Percentiles rank a stretch among this genome's conserved stretches.
These are phyloP conservation scores for Ophion ellenae DNA, from an alignment of 2,888 invertebrate species.

Conservation along the genomic window DNA sequence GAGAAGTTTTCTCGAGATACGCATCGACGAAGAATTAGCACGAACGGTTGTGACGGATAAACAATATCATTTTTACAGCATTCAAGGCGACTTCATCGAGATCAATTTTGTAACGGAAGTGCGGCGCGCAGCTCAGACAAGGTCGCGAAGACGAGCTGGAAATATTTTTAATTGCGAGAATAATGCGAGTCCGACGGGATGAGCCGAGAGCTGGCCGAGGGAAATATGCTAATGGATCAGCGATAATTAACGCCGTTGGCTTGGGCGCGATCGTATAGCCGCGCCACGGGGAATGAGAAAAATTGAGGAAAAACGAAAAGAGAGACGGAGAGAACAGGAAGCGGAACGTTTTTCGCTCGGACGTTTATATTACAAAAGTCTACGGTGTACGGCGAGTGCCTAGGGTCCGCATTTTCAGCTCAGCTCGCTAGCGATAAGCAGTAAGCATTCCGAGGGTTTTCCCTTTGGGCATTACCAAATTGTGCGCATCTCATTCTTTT, in stretches of 20 bases:
- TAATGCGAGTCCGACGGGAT: conserved; percentile 60
- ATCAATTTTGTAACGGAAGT: conserved; percentile 63
- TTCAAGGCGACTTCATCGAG: conserved; percentile 3
- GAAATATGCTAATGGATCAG: conserved; percentile 68
- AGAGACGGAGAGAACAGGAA: background rate
- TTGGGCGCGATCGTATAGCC: conserved; percentile 45
- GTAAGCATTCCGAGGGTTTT: conserved; percentile 39
- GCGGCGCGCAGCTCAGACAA: background rate
- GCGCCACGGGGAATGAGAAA: conserved; percentile 32
- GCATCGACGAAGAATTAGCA: conserved; percentile 20
- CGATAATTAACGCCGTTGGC: conserved; percentile 67
- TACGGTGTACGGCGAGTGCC: conserved; percentile 17
- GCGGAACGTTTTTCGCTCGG: conserved; percentile 22
- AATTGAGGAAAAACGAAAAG: conserved; percentile 39
- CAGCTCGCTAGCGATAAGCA: conserved; percentile 40
- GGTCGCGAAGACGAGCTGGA: conserved; percentile 35
- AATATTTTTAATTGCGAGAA: conserved; percentile 69
- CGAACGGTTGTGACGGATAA: conserved; percentile 24
- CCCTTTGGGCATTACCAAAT: conserved; percentile 47
- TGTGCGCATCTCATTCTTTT: conserved; percentile 39
- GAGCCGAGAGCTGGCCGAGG: conserved; percentile 33
- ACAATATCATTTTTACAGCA: conserved; percentile 37
- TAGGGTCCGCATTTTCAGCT: conserved; percentile 41
- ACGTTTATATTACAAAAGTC: conserved; percentile 37
- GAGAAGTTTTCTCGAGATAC: background rate